Base-by-base conservation (phyloP, 2,113 vertebrate genomes). In the Uropsilus gracilis region DNA sequence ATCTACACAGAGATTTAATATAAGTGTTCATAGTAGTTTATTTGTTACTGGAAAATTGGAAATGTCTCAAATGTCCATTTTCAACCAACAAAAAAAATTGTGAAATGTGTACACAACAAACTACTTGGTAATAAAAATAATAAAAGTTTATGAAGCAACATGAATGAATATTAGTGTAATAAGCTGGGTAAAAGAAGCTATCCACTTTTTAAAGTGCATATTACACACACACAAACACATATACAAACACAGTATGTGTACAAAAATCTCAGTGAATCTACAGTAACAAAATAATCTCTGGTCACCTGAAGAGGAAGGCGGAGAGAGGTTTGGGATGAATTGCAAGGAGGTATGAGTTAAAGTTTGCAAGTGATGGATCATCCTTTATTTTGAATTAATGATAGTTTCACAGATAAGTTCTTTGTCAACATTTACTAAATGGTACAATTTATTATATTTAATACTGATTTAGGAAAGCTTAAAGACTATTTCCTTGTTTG, bases 21-120 rank as follows among this genome's bases (percentile, higher is more conserved):
- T 89, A 80, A 82, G 11, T 55, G 18, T 82, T 77, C 22, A 42
- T 61, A 77, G n/a, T 69, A 59, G 9, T 86, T 78, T 83, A 59
- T 61, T 84, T 96, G 64, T 89, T 76, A 82, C 37, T 73, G 44
- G 16, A 30, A 13, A 90, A 76, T 13, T 66, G n/a, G 39, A 87
- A 42, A 71, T 69, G 34, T 17, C 24, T 18, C 32, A 59, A 59
- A 50, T 78, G 55, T 53, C 39, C 39, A 30, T 92, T 69, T 8
- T 71, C 34, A 68, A 8, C 28, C 59, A 32, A 63, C n/a, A 59
- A 34, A 92, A 39, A 22, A 55, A 55, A 55, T 55, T 55, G 5
- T 55, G 53, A 1, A 20, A 17, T 42, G 18, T 66, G 22, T 5
- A 32, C 42, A 61, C 8, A 73, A 30, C 64, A 66, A 61, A 72